These are phyloP conservation scores for Heterodera filipjevi DNA, from an alignment of 2,888 invertebrate species.

Conservation along the genomic window DNA sequence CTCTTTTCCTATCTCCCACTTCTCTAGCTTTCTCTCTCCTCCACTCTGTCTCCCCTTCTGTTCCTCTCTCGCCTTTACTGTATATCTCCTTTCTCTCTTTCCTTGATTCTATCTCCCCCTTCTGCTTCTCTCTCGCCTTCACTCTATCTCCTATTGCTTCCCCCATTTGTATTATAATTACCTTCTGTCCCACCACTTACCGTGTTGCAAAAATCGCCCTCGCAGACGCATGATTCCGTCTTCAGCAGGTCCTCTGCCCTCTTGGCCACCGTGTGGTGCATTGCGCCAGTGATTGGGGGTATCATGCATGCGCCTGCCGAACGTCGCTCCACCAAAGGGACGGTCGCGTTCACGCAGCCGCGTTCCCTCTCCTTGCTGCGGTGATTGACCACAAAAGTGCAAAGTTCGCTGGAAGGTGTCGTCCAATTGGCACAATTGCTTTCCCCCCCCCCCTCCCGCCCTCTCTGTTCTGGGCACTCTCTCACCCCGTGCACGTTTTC, in stretches of 20 bases:
- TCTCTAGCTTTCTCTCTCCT: no score
- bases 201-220: slow-evolving; percentile 52
- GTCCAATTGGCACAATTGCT: no score
- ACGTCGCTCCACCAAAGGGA: slow-evolving; percentile 60
- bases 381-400: slow-evolving; percentile 59
- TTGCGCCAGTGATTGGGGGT: slow-evolving; percentile 57
- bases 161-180: no score
- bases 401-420: slow-evolving; percentile 56
- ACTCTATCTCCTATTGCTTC: no score
- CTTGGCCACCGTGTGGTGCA: slow-evolving; percentile 62
- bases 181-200: no score
- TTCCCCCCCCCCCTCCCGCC: no score
- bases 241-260: slow-evolving; percentile 51
- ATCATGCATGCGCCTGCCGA: slow-evolving; percentile 60
- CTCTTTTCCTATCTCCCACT: no score
- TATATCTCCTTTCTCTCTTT: background rate
- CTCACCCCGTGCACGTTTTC: slow-evolving; percentile 30
- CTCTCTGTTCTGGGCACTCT: background rate
- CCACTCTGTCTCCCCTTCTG: no score
- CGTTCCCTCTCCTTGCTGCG: slow-evolving; percentile 54
- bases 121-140: background rate
- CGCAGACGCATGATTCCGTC: slow-evolving; percentile 62
- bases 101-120: background rate
- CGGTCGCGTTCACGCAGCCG: slow-evolving; percentile 62
- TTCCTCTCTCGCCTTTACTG: no score